Percentiles rank a stretch among this genome's conserved stretches.
Conservation (phyloP, 2,888 invertebrate genomes). For the Clepsis dumicolana region DNA sequence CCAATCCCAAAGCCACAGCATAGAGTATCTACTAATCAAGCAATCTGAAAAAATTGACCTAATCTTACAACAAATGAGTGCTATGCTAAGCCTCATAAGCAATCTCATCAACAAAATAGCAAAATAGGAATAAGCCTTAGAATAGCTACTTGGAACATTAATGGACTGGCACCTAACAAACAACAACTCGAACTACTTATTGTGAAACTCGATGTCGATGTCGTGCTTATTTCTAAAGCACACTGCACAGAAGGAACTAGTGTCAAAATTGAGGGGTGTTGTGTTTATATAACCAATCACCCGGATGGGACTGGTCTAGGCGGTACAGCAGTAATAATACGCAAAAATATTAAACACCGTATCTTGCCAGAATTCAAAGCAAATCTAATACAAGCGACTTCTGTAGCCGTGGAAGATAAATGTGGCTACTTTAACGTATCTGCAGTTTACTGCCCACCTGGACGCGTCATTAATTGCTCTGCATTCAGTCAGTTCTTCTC, state of each 20-base stretch:
- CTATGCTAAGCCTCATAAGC: no score
- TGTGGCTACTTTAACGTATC: neutral
- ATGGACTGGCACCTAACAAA: constrained; percentile 43
- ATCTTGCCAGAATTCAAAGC: neutral
- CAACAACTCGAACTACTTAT: constrained; percentile 29
- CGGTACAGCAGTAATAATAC: constrained; percentile 38
- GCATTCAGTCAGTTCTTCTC: neutral
- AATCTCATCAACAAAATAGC: neutral
- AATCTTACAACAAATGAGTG: no score
- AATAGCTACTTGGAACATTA: constrained; percentile 45
- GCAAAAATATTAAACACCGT: neutral
- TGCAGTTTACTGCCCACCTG: neutral
- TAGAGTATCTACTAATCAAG: no score
- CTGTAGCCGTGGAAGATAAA: neutral
- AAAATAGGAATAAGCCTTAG: neutral
- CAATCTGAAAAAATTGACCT: no score
- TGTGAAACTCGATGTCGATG: constrained; percentile 36
- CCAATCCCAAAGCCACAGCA: no score
- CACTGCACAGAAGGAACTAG: constrained; percentile 24
- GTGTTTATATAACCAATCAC: constrained; percentile 33
- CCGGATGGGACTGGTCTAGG: constrained; percentile 46
- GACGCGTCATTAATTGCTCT: neutral
- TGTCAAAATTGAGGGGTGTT: constrained; percentile 22
- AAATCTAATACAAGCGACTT: neutral
- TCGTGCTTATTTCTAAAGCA: constrained; percentile 44